These are phyloP conservation scores for Colaptes auratus DNA, from an alignment of 2,113 vertebrate species.

Conservation along the genomic window DNA sequence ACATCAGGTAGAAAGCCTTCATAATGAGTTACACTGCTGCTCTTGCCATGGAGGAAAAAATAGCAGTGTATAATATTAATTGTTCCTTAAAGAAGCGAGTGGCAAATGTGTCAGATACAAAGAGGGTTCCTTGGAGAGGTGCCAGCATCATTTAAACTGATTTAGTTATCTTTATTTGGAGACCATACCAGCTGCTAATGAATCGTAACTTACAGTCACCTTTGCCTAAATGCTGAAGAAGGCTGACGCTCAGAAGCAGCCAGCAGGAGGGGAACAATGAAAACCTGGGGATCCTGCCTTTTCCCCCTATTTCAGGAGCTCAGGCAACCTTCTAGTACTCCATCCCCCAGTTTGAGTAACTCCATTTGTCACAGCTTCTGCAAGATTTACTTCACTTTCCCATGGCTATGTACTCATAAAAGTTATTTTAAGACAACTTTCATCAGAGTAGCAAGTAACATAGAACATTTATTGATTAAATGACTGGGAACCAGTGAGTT, in stretches of 20 bases:
- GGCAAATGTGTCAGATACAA: conserved; percentile 32
- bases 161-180: conserved; percentile 50
- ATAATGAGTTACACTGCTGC: background rate
- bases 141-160: conserved; percentile 56
- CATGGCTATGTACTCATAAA: background rate
- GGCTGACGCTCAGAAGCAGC: background rate
- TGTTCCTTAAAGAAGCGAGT: conserved; percentile 57
- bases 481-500: background rate
- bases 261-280: background rate
- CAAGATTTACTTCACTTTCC: conserved; percentile 27
- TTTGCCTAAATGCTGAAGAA: background rate
- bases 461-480: conserved; percentile 29
- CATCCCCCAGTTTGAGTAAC: background rate
- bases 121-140: conserved; percentile 33
- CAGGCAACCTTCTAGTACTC: background rate
- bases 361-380: background rate
- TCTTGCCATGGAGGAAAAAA: conserved; percentile 9
- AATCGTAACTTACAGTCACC: conserved; percentile 28
- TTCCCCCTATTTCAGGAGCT: background rate
- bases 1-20: background rate
- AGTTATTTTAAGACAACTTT: conserved; percentile 40
- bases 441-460: conserved; percentile 9
- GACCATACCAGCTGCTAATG: conserved; percentile 25
- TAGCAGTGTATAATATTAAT: conserved; percentile 34
- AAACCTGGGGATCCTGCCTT: background rate